These are phyloP conservation scores for Oryzias sinensis DNA, from an alignment of 2,797 vertebrate genomes.

Conservation along the genomic window DNA sequence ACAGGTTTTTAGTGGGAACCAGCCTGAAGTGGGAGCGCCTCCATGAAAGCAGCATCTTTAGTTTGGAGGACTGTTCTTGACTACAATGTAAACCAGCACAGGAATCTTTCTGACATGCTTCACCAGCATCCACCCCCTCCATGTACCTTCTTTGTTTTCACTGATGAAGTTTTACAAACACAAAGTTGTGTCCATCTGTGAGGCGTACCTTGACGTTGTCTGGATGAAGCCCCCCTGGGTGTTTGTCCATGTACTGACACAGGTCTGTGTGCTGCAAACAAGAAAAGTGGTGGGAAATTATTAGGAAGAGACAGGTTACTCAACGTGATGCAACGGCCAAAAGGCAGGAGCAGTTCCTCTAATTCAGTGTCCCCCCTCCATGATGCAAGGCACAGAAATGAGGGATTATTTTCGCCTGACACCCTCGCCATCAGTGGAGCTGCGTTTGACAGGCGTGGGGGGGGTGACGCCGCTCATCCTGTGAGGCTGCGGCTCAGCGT, in stretches of 20 bases:
- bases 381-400: too few relatives aligned
- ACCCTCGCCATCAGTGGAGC: background rate
- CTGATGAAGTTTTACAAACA: background rate
- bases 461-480: constrained; percentile 1
- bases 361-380: too few relatives aligned
- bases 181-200: background rate
- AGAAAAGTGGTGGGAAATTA: background rate
- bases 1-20: too few relatives aligned
- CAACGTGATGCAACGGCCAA: too few relatives aligned
- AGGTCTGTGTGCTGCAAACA: constrained; percentile 91
- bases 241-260: constrained; percentile 98
- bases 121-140: too few relatives aligned
- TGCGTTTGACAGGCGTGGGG: constrained; percentile 19
- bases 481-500: constrained; percentile 20
- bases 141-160: too few relatives aligned
- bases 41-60: too few relatives aligned
- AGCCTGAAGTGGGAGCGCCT: too few relatives aligned
- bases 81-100: too few relatives aligned
- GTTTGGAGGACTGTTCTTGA: too few relatives aligned
- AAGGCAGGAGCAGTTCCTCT: too few relatives aligned
- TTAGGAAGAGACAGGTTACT: background rate
- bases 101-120: too few relatives aligned
- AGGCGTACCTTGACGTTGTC: constrained; percentile 92
- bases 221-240: constrained; percentile 93
- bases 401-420: background rate